Evolutionary conservation across 2,797 vertebrate species (phyloP).

Genomic region (Scleropages formosus): DNA sequence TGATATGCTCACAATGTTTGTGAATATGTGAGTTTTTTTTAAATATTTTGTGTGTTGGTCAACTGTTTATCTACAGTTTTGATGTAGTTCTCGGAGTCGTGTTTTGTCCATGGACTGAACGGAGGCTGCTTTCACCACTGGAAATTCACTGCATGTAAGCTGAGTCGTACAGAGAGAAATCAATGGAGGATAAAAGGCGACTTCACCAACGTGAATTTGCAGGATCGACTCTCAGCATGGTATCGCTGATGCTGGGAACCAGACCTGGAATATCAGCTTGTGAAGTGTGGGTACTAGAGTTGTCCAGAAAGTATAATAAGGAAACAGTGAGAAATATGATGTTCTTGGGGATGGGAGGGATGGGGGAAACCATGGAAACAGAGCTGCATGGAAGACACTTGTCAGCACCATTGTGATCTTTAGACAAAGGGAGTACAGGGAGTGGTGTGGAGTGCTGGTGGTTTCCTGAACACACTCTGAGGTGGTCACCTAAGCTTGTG

Average conservation of each 20-base stretch:
- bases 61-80: not conserved
- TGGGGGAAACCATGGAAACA: conserved; percentile 33
- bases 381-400: conserved; percentile 6
- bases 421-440: not conserved
- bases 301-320: conserved; percentile 1
- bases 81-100: not conserved
- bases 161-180: not conserved
- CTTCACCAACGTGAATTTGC: not conserved
- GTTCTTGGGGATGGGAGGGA: conserved; percentile 7
- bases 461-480: not conserved
- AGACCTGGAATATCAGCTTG: not conserved
- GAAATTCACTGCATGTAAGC: not conserved
- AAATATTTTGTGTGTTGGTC: too few relatives aligned
- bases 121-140: conserved; percentile 1
- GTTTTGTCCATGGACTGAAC: not conserved
- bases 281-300: not conserved
- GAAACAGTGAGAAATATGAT: not conserved
- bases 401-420: not conserved
- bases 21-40: too few relatives aligned
- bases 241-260: not conserved
- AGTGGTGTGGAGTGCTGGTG: too few relatives aligned
- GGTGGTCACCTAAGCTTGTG: not conserved
- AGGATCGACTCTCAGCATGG: not conserved
- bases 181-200: too few relatives aligned
- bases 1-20: too few relatives aligned